Base-by-base conservation (phyloP, 2,888 invertebrate genomes). In the Pimpla rufipes region DNA sequence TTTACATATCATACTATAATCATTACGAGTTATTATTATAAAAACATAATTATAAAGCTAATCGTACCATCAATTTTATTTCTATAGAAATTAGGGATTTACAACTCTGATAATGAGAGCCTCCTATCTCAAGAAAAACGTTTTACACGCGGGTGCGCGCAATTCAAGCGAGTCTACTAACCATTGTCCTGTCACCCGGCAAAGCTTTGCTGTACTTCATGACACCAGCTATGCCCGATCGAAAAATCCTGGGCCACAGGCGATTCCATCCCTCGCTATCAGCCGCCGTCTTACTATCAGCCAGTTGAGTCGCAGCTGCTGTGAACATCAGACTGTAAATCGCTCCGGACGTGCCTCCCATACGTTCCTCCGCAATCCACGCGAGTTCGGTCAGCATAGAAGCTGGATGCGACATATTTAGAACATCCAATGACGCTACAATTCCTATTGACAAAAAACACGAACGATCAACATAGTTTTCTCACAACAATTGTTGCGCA, bases 271-370 rank as follows among this genome's bases (percentile, higher is more conserved):
- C 85, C n/a, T 85, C 76, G 29, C 29, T 29, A 29, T 5, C 29
- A 5, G 2, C 5, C 2, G 75, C 78, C 4, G 76, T 35, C 64
- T 81, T 29, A 11, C 42, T 8, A 16, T 83, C 79, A 3, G 78
- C 68, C 23, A 93, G 78, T 62, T 94, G 92, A 66, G 94, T 94
- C 0, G 95, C 95, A 0, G 95, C 95, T 0, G 96, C 95, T 2
- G 96, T 95, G 80, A 98, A 95, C 81, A 97, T 95, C 83, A 98
- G 94, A 82, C 96, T 96, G 93, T 97, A 97, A 59, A 98, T 94
- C 0, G 96, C 97, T 0, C 97, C 97, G 0, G 97, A 96, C 0
- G 97, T 96, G 0, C 98, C 97, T 0, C 97, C 97, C 95, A 97
- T 96, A 64, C 94, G 94, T 18, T 94, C 94, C 90, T 97, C 97